Evolutionary conservation across 2,888 invertebrate genomes (phyloP).

Genomic region (Lochmaea crataegi): DNA sequence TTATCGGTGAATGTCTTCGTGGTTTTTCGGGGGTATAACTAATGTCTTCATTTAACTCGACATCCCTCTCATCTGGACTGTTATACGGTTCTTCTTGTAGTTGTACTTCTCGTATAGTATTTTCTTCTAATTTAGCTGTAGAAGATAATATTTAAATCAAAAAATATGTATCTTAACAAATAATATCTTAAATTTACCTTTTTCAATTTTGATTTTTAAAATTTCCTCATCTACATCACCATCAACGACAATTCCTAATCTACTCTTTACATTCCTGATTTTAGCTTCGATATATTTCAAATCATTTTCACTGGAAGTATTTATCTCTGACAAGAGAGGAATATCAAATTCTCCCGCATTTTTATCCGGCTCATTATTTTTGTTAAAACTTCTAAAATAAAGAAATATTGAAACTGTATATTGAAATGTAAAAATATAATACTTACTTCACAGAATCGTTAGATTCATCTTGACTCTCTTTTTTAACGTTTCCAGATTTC

Average conservation of each 20-base stretch:
- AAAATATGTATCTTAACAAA: no score
- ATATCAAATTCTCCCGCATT: conserved; percentile 65
- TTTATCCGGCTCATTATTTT: conserved; percentile 33
- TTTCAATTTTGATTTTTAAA: conserved; percentile 71
- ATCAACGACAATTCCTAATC: conserved; percentile 65
- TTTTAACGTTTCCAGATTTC: conserved; percentile 61
- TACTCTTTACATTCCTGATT: conserved; percentile 70
- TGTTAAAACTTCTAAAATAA: conserved; percentile 55
- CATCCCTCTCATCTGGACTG: conserved; percentile 1
- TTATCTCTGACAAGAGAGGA: conserved; percentile 66
- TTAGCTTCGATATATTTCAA: conserved; percentile 73
- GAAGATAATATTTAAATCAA: no score
- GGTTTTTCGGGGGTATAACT: conserved; percentile 36
- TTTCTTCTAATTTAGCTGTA: conserved; percentile 7
- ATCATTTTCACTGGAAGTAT: conserved; percentile 65
- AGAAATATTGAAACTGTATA: no score
- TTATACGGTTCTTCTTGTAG: conserved; percentile 10
- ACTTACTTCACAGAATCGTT: conserved; percentile 55
- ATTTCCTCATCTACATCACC: conserved; percentile 68
- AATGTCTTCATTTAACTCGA: conserved; percentile 8
- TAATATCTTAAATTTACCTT: conserved; percentile 31
- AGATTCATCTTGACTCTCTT: conserved; percentile 55
- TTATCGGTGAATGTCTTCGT: conserved; percentile 41
- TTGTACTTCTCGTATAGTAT: conserved; percentile 5
- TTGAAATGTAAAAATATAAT: no score